These are phyloP conservation scores for Brachirus orientalis DNA, from an alignment of 2,113 vertebrate species.

Conservation along the genomic window DNA sequence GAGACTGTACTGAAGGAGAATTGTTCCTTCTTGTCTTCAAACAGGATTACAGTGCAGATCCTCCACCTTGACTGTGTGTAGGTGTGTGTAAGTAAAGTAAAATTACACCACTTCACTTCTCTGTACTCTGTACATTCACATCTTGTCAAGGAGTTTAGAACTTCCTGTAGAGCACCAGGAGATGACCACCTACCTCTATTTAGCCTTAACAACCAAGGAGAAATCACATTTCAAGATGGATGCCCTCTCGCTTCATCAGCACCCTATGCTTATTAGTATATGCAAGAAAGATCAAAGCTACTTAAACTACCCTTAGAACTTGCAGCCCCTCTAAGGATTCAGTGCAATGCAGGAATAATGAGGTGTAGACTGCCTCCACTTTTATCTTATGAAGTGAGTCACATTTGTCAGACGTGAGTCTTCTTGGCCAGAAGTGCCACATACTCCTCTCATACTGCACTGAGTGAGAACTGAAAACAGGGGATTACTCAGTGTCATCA, in stretches of 20 bases:
- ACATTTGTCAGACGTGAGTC: slow-evolving; percentile 68
- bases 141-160: slow-evolving; percentile 40
- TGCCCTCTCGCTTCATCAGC: slow-evolving; percentile 64
- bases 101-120: too few relatives aligned
- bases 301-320: slow-evolving; percentile 70
- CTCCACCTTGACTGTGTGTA: background rate
- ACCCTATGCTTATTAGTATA: slow-evolving; percentile 64
- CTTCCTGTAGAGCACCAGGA: slow-evolving; percentile 52
- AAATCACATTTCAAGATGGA: slow-evolving; percentile 72
- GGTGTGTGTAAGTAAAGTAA: too few relatives aligned
- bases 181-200: slow-evolving; percentile 72
- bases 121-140: slow-evolving; percentile 24
- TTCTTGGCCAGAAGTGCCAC: slow-evolving; percentile 51
- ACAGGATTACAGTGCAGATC: too few relatives aligned
- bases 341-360: slow-evolving; percentile 69
- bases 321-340: slow-evolving; percentile 65
- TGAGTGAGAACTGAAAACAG: slow-evolving; percentile 27
- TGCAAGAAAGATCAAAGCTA: slow-evolving; percentile 78
- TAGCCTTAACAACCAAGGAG: slow-evolving; percentile 67
- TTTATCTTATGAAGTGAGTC: slow-evolving; percentile 69
- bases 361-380: slow-evolving; percentile 69
- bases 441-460: slow-evolving; percentile 22
- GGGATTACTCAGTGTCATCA: slow-evolving; percentile 2
- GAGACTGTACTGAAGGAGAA: background rate
- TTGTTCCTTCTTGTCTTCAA: slow-evolving; percentile 10